Evolutionary conservation across 2,113 vertebrate species (phyloP).

Genomic region (Felis chaus): DNA sequence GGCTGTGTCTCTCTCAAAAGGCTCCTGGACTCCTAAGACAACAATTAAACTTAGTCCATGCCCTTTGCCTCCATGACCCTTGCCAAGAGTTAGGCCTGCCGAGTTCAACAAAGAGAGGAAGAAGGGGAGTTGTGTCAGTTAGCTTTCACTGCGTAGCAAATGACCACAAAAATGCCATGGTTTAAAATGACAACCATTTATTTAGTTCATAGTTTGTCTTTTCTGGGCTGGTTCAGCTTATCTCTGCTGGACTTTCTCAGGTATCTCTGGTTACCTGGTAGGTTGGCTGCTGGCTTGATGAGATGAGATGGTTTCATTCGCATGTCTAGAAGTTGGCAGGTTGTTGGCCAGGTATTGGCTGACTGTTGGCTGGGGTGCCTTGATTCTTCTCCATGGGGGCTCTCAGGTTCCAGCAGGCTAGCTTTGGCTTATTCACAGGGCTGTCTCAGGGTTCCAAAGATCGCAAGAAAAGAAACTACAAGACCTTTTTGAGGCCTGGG

Average conservation of each 20-base stretch:
- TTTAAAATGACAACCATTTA: background rate
- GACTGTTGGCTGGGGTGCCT: background rate
- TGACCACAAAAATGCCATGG: background rate
- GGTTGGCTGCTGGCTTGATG: background rate
- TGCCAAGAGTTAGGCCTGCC: background rate
- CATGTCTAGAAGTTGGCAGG: background rate
- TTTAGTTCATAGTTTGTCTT: background rate
- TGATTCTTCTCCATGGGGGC: background rate
- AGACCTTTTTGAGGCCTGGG: background rate
- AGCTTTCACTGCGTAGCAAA: background rate
- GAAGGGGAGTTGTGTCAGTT: background rate
- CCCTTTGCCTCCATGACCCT: background rate
- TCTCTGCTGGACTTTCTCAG: background rate
- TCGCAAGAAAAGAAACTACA: background rate
- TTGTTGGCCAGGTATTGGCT: background rate
- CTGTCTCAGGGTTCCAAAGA: background rate
- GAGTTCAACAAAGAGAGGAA: background rate
- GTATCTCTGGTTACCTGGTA: background rate
- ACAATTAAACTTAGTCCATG: background rate
- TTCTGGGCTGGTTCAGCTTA: background rate
- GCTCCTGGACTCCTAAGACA: background rate
- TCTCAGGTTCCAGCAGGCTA: background rate
- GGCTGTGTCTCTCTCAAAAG: background rate
- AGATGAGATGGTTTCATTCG: background rate
- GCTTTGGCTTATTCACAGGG: background rate